A percentile compares a stretch with the other conserved stretches of the same genome.
phyloP scores from a whole-genome alignment of 2,888 invertebrate species.

The Eurois occulta region DNA sequence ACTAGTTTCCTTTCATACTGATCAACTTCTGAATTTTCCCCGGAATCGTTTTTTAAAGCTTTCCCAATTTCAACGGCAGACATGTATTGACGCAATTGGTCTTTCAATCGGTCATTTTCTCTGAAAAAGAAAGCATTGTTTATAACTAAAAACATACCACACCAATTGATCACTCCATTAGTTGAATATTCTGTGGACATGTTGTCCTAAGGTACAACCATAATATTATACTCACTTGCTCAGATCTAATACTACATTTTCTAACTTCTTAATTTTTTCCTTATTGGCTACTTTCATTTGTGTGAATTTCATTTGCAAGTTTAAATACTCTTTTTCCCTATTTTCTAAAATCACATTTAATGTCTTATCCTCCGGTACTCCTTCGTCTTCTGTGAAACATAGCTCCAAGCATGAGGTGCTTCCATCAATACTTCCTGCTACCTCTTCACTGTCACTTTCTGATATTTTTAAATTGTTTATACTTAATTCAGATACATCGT shows the following conservation, averaged over 20 bases:
- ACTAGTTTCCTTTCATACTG: slow-evolving; percentile 96
- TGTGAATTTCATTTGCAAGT: slow-evolving; percentile 89
- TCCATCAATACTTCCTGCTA: slow-evolving; percentile 87
- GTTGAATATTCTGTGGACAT: not conserved
- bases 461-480: slow-evolving; percentile 86
- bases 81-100: slow-evolving; percentile 96
- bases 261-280: slow-evolving; percentile 87
- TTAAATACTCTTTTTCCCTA: slow-evolving; percentile 87
- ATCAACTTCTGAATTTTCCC: slow-evolving; percentile 92
- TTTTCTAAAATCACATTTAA: slow-evolving; percentile 81
- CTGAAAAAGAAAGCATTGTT: slow-evolving; percentile 81
- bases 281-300: slow-evolving; percentile 85
- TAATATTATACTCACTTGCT: slow-evolving; percentile 89
- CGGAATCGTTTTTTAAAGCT: slow-evolving; percentile 92
- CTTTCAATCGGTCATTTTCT: slow-evolving; percentile 95
- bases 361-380: slow-evolving; percentile 81
- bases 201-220: not conserved
- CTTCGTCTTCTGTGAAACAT: slow-evolving; percentile 88
- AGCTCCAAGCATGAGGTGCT: slow-evolving; percentile 88
- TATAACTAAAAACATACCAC: not conserved
- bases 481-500: slow-evolving; percentile 85
- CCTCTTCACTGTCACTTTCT: slow-evolving; percentile 88
- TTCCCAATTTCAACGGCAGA: slow-evolving; percentile 97
- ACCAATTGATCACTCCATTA: not conserved
- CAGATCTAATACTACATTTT: slow-evolving; percentile 91